Percentiles rank a stretch among this genome's conserved stretches.
These are phyloP conservation scores for Scaptomyza tumidula DNA, from an alignment of 2,888 invertebrate species.

Conservation along the genomic window DNA sequence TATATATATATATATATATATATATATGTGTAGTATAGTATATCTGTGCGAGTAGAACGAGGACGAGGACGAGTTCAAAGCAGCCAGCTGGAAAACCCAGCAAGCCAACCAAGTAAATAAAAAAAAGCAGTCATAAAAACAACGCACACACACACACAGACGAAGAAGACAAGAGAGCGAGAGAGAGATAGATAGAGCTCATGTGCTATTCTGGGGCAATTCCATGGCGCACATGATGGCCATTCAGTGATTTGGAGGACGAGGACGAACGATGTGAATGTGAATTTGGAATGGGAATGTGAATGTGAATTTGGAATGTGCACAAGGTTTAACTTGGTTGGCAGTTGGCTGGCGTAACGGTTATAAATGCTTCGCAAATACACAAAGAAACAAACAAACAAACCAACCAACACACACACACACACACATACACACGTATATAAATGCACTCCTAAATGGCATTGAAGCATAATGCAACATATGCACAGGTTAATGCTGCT, in stretches of 20 bases:
- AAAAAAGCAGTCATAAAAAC: constrained; percentile 80
- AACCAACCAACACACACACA: background rate
- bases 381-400: constrained; percentile 43
- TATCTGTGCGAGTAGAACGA: constrained; percentile 38
- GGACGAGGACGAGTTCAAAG: constrained; percentile 28
- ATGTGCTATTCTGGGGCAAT: constrained; percentile 57
- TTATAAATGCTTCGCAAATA: constrained; percentile 72
- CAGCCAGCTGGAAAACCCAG: constrained; percentile 77
- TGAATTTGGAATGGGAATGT: constrained; percentile 16
- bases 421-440: background rate
- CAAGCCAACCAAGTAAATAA: constrained; percentile 73
- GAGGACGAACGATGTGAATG: constrained; percentile 10
- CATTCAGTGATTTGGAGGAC: constrained; percentile 34
- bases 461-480: too few species aligned
- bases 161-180: constrained; percentile 9
- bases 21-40: background rate
- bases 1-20: constrained; percentile 24
- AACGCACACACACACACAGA: constrained; percentile 33
- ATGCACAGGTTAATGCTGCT: too few species aligned
- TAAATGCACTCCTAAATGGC: background rate
- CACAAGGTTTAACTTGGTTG: constrained; percentile 14
- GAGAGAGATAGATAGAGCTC: constrained; percentile 5
- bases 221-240: constrained; percentile 65
- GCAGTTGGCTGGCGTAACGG: constrained; percentile 37
- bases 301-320: constrained; percentile 17